Evolutionary conservation across 2,888 invertebrate species (phyloP).

Genomic region (Pteria penguin): DNA sequence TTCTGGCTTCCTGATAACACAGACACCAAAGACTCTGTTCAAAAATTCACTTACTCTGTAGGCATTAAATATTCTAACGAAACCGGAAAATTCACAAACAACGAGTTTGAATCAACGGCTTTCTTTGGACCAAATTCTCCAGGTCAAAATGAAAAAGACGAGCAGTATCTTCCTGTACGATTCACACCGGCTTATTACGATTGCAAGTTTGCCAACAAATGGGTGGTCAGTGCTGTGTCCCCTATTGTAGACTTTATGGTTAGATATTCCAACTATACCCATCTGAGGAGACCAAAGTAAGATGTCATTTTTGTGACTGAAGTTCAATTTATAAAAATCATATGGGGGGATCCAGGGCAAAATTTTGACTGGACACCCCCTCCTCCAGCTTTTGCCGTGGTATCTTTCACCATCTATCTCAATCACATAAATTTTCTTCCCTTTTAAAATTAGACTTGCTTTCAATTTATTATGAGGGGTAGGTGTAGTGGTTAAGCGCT

Average conservation of each 20-base stretch:
- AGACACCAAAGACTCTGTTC: slow-evolving; percentile 75
- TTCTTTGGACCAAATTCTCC: slow-evolving; percentile 76
- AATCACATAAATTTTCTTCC: no score
- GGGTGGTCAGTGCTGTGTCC: slow-evolving; percentile 96
- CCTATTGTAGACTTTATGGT: slow-evolving; percentile 97
- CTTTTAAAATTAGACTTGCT: no score
- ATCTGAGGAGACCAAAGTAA: slow-evolving; percentile 70
- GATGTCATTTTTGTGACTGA: background rate
- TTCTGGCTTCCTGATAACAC: slow-evolving; percentile 45
- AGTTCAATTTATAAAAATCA: no score
- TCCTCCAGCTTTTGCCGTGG: no score
- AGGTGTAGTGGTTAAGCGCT: no score
- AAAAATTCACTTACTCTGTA: slow-evolving; percentile 63
- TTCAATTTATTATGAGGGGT: no score
- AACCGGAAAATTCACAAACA: slow-evolving; percentile 66
- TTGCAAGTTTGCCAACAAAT: slow-evolving; percentile 95
- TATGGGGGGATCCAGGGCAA: no score
- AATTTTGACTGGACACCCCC: no score
- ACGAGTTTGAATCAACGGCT: slow-evolving; percentile 58
- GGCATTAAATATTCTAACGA: slow-evolving; percentile 72
- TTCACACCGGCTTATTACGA: slow-evolving; percentile 97
- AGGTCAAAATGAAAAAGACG: slow-evolving; percentile 54
- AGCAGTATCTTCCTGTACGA: slow-evolving; percentile 89
- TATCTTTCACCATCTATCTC: no score
- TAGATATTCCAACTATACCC: slow-evolving; percentile 74